Base-by-base conservation (phyloP, 2,113 vertebrate genomes). In the Passer domesticus region DNA sequence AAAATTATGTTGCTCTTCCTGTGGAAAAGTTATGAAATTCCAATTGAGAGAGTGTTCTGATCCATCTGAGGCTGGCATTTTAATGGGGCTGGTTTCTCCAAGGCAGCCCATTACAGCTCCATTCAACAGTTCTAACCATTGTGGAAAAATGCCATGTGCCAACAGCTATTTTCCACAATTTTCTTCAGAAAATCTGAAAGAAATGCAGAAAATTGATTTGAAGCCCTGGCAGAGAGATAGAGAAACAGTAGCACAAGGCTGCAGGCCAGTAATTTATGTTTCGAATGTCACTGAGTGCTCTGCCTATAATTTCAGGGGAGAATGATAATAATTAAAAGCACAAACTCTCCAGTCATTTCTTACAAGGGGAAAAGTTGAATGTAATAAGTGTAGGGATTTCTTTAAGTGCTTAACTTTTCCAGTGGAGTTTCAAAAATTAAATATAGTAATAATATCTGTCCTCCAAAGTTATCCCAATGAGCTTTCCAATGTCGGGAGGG, bases 121-220 rank as follows among this genome's bases (percentile, higher is more conserved):
- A 97, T 97, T 98, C 98, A 98, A 97, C 97, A 98, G 95, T 94
- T 96, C 97, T 96, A 97, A 98, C 97, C 97, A 97, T 98, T 97
- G 97, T 98, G 98, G 98, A 98, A 98, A 98, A 98, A 97, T 97
- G 97, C 97, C 98, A 97, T 97, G 95, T 96, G 97, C 98, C 98
- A 98, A 98, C 97, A 98, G 97, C 97, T 96, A 98, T 98, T 98
- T 98, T 98, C 98, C 98, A 98, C 97, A 96, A 97, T 98, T 98
- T 98, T 97, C 95, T 92, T 97, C 96, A 97, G 89, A 98, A 98
- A 98, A 97, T 97, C 96, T 95, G 92, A 98, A 97, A 97, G 95
- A 98, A 98, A 98, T 96, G 97, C 96, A 98, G 97, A 98, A 98
- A 98, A 98, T 98, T 97, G 97, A 98, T 98, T 98, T 96, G 90